Evolutionary conservation across 1,140 invertebrate species (phyloP).

Genomic region (Lysiphlebus fabarum): DNA sequence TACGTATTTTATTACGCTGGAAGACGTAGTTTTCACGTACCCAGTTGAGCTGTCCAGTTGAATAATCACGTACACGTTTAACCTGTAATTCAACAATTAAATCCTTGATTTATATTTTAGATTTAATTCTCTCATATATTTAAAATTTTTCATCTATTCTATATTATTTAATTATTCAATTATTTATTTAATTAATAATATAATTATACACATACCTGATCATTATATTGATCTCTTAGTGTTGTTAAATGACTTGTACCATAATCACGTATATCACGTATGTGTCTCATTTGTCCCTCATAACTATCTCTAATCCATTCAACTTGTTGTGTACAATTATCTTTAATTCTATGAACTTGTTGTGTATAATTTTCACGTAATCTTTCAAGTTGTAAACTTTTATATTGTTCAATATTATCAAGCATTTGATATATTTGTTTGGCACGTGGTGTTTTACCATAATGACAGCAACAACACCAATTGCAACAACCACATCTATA

Average conservation of each 20-base stretch:
- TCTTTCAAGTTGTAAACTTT: slow-evolving; percentile 81
- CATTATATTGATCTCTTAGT: slow-evolving; percentile 86
- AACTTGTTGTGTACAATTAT: slow-evolving; percentile 89
- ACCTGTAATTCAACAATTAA: slow-evolving; percentile 57
- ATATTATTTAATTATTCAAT: not conserved
- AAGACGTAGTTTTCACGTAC: slow-evolving; percentile 93
- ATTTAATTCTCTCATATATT: not conserved
- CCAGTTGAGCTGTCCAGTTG: slow-evolving; percentile 84
- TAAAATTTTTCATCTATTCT: not conserved
- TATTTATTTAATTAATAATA: not conserved
- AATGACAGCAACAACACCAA: slow-evolving; percentile 67
- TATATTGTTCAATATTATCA: slow-evolving; percentile 87
- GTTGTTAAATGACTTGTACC: slow-evolving; percentile 81
- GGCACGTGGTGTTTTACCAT: slow-evolving; percentile 68
- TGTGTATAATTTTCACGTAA: slow-evolving; percentile 87
- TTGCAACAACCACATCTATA: slow-evolving; percentile 63
- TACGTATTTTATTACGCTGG: slow-evolving; percentile 88
- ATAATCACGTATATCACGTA: slow-evolving; percentile 86
- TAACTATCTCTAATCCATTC: slow-evolving; percentile 92
- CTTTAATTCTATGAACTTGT: slow-evolving; percentile 85
- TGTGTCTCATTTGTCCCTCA: slow-evolving; percentile 78
- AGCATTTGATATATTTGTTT: slow-evolving; percentile 81
- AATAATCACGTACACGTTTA: slow-evolving; percentile 83
- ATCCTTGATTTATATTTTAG: slow-evolving; percentile 4
- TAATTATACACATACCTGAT: slow-evolving; percentile 65